Percentiles rank a stretch among this genome's conserved stretches.
Conservation (phyloP, 2,888 invertebrate species). For the Phania funesta region DNA sequence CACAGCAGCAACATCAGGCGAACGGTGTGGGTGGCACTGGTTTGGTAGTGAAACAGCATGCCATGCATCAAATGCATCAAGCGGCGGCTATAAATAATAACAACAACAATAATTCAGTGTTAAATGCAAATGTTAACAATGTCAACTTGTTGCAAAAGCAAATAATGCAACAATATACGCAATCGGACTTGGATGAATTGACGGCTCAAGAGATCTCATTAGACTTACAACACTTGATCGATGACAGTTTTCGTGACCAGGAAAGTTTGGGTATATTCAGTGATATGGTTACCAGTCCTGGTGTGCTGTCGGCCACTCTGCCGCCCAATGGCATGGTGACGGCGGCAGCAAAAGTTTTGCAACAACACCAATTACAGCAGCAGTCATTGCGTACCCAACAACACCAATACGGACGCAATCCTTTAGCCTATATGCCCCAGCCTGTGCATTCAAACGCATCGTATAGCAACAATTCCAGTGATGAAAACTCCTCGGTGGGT, state of each 20-base stretch:
- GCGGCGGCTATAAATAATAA: conserved; percentile 74
- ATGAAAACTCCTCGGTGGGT: conserved; percentile 83
- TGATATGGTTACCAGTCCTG: conserved; percentile 86
- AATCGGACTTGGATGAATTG: conserved; percentile 92
- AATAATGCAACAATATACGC: conserved; percentile 87
- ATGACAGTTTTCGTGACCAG: conserved; percentile 93
- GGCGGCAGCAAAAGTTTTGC: conserved; percentile 79
- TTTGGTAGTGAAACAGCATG: conserved; percentile 79
- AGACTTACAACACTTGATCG: conserved; percentile 94
- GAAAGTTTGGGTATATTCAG: conserved; percentile 88
- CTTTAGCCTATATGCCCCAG: conserved; percentile 94
- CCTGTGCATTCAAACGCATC: conserved; percentile 87
- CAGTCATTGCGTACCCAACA: conserved; percentile 79
- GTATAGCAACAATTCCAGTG: conserved; percentile 82
- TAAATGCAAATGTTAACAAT: conserved; percentile 71
- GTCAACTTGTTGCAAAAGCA: conserved; percentile 82
- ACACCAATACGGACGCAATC: conserved; percentile 83
- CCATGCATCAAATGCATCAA: conserved; percentile 80
- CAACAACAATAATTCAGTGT: conserved; percentile 69
- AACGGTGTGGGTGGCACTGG: conserved; percentile 69
- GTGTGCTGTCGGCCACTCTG: conserved; percentile 77
- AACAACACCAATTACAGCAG: conserved; percentile 79
- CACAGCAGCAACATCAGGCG: conserved; percentile 70
- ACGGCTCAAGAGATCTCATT: conserved; percentile 95
- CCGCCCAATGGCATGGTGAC: conserved; percentile 79